Base-by-base conservation (phyloP, 1,140 invertebrate species). In the Cydia fagiglandana region DNA sequence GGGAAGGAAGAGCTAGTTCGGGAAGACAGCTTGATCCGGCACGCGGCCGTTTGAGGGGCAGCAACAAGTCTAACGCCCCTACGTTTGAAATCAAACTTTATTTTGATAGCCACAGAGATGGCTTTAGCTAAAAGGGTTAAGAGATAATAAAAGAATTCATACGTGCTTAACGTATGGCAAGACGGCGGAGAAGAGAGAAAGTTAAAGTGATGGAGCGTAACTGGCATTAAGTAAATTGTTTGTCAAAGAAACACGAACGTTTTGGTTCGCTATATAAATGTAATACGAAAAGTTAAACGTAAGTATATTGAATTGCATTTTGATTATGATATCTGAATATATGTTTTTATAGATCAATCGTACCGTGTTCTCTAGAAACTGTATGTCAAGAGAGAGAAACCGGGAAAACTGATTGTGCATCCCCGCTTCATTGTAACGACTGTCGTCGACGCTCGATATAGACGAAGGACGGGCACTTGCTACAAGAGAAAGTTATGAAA, bases 21-120 rank as follows among this genome's bases (percentile, higher is more conserved):
- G 81, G 78, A 83, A 86, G 87, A 87, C 87, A 89, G 83, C 85
- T 89, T 89, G 84, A 89, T 89, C 86, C 83, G 81, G 80, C 76
- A 77, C 76, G 75, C 84, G 80, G 76, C 75, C 79, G 78, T 83
- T 84, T 79, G 75, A 81, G 79, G 80, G 81, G 77, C 84, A 87
- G 86, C 85, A 88, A 89, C 86, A 89, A 88, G 86, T 89, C 77
- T 75, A 70, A 56, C 68, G 50, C 75, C 75, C 76, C 77, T 41
- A 77, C 82, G 84, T 70, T 73, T 78, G 76, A 85, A 85, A 80
- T 75, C 73, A 50, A 82, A 84, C 82, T 78, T 79, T 84, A 75
- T 78, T 66, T 15, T 68, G 74, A 15, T 68, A 66, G 73, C 78
- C 78, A 74, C 76, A 83, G 74, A 73, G 83, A 80, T 80, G 80